Base-by-base conservation (phyloP, 2,113 vertebrate species). In the Clupea harengus region DNA sequence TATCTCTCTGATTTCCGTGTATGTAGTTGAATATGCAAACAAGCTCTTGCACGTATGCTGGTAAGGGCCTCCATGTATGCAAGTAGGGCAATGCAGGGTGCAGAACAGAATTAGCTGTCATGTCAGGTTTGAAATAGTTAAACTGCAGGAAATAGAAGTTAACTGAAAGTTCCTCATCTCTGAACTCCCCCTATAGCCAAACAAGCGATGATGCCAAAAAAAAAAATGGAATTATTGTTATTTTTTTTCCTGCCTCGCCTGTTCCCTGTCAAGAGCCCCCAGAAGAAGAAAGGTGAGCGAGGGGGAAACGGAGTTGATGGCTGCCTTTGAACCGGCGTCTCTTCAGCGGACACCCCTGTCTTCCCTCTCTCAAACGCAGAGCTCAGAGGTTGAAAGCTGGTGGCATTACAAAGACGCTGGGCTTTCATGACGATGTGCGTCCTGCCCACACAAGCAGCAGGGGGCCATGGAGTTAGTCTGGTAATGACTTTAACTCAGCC, bases 361-460 rank as follows among this genome's bases (percentile, higher is more conserved):
- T 45, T 67, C 46, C 45, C 57, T 15, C 39, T 11, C 64, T 46
- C 83, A 81, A 32, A 57, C 45, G 39, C 83, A 84, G 75, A 18
- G 45, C 52, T 49, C 67, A 39, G 7, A 22, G 64, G 46, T 83
- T 78, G 49, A 72, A 85, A 83, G 54, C 81, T 60, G 54, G 67
- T 85, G 87, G 75, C 52, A 88, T 47, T 67, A 85, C 67, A 88
- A 81, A 28, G 81, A 64, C 81, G 20, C 15, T 44, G 50, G 80
- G 88, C 47, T 84, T 89, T 86, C 54, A 75, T 83, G 57, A 47
- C 46, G 28, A 18, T 49, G 72, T 50, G 60, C n/a, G 85, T 87
- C 49, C 80, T 82, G 82, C 88, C 83, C 78, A 84, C 72, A 44
- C 13, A 81, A 46, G 60, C 87, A 20, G 57, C 64, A 60, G 85